phyloP scores from a whole-genome alignment of 2,113 vertebrate species.

The Panurus biarmicus region DNA sequence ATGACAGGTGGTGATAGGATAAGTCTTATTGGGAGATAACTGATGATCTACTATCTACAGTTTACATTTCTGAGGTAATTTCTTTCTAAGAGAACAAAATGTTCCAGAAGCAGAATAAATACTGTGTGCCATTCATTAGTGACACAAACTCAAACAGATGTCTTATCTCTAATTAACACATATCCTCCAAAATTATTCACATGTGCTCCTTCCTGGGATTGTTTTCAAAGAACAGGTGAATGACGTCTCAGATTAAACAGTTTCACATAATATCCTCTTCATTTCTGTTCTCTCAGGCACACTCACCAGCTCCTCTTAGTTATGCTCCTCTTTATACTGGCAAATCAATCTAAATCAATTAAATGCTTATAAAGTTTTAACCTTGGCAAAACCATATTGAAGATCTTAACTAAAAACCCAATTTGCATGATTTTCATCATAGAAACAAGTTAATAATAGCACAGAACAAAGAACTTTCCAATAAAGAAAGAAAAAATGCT shows the following conservation, averaged over 20 bases:
- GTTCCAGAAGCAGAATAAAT: constrained; percentile 15
- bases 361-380: background rate
- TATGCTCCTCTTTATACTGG: background rate
- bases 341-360: background rate
- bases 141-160: constrained; percentile 23
- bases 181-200: background rate
- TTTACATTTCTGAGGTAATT: background rate
- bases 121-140: background rate
- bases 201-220: background rate
- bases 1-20: background rate
- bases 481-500: background rate
- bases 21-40: background rate
- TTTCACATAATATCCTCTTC: background rate
- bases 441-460: background rate
- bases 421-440: background rate
- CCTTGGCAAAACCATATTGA: background rate
- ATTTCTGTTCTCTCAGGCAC: background rate
- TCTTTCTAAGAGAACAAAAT: background rate
- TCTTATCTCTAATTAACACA: constrained; percentile 31
- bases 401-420: background rate
- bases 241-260: background rate
- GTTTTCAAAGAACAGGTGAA: constrained; percentile 8
- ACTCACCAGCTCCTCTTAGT: background rate
- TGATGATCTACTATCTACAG: background rate
- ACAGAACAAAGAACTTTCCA: background rate